These are phyloP conservation scores for Nemurella pictetii DNA, from an alignment of 2,888 invertebrate species.

Conservation along the genomic window DNA sequence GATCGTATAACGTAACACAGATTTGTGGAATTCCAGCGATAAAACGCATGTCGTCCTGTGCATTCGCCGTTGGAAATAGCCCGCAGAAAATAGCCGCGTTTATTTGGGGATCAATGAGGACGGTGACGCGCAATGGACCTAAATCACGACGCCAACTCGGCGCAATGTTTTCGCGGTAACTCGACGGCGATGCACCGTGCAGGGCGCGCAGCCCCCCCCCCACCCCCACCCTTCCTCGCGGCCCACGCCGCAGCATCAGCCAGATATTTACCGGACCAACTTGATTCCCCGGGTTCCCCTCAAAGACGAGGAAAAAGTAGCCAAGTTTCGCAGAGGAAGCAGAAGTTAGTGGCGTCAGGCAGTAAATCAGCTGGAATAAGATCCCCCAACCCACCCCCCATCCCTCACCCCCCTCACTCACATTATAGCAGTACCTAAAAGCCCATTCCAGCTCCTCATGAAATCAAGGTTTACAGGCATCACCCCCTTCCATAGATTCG, in stretches of 20 bases:
- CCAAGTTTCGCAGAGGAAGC: not conserved
- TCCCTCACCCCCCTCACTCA: not conserved
- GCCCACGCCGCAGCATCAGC: no score
- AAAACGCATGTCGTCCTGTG: not conserved
- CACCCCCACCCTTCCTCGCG: no score
- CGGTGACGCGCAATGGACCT: not conserved
- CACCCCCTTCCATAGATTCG: not conserved
- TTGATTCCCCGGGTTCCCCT: not conserved
- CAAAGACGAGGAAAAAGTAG: not conserved
- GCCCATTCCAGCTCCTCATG: not conserved
- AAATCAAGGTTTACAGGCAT: not conserved
- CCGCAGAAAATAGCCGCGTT: not conserved
- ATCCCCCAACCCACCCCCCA: not conserved
- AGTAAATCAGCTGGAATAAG: not conserved
- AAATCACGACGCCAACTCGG: not conserved
- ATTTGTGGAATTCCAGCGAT: not conserved
- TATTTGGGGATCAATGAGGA: not conserved
- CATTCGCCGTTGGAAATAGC: not conserved
- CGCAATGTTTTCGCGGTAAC: not conserved
- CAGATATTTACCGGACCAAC: not conserved
- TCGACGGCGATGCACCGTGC: not conserved
- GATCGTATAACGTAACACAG: not conserved
- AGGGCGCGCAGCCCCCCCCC: not conserved
- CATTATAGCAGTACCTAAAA: not conserved
- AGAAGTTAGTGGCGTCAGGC: not conserved